Base-by-base conservation (phyloP, 2,113 vertebrate genomes). In the Mesitornis unicolor region DNA sequence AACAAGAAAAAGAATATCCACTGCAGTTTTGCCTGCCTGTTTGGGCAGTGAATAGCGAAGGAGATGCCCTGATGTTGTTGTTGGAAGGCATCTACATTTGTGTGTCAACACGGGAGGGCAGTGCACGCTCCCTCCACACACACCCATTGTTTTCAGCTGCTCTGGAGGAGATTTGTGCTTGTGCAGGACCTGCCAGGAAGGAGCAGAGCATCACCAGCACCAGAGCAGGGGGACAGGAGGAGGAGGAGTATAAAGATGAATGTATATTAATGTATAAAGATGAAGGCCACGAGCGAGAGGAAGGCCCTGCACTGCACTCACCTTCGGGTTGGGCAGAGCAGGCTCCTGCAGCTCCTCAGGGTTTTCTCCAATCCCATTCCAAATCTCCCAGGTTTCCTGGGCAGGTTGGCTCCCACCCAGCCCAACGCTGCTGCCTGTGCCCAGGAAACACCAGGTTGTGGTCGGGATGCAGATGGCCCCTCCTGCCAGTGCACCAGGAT, bases 101-200 rank as follows among this genome's bases (percentile, higher is more conserved):
- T 8, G 43, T 68, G 54, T 12, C 74, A 50, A 22, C 64, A 33
- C 0, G 2, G 68, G 42, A 74, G 47, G 74, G 67, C 83, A 59
- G 67, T 6, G 28, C 57, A 22, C 0, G 2, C 56, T 38, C 31
- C 82, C 38, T 31, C 2, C 26, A 1, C 2, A 1, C 0, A 0
- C 2, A 1, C 18, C 47, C 1, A 0, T 1, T 10, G 4, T 8
- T 4, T 33, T 75, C 28, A 1, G 71, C 35, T 59, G 47, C 56
- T 59, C 42, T 22, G 73, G 29, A 29, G 76, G 42, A 45, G 59
- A 45, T 38, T 14, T 15, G 19, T 25, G 45, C 69, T 40, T 22
- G 70, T 50, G 86, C 47, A 35, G 35, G 71, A 35, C 10, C 54
- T 47, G 65, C 0, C 8, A n/a, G 64, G 38, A 57, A 35, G 20